These are phyloP conservation scores for Gari tellinella DNA, from an alignment of 2,888 invertebrate genomes.

Conservation along the genomic window DNA sequence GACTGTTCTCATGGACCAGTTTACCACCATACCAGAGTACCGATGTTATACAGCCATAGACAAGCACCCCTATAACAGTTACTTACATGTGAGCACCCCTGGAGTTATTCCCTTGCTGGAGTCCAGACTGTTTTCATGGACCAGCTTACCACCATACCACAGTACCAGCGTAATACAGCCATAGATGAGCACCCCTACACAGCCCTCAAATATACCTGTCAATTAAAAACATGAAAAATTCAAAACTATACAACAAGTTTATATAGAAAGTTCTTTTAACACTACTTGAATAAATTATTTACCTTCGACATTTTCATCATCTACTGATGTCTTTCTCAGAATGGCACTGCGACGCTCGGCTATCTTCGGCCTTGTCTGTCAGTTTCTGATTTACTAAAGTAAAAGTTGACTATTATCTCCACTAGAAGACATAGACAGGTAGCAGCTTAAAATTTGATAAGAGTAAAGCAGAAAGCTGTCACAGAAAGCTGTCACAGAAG, in stretches of 20 bases:
- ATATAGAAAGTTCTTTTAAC: too few relatives aligned
- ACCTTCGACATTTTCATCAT: not conserved
- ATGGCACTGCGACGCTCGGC: not conserved
- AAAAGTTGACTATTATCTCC: too few relatives aligned
- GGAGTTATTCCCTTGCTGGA: slow-evolving; percentile 72
- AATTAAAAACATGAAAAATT: too few relatives aligned
- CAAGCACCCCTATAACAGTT: slow-evolving; percentile 72
- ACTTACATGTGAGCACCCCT: slow-evolving; percentile 81
- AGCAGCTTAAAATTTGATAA: not conserved
- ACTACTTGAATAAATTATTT: too few relatives aligned
- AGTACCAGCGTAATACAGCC: slow-evolving; percentile 79
- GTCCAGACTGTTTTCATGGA: slow-evolving; percentile 72
- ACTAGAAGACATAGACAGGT: too few relatives aligned
- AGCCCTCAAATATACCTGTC: slow-evolving; percentile 80
- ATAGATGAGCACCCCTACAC: slow-evolving; percentile 76
- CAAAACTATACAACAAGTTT: too few relatives aligned
- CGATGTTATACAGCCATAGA: slow-evolving; percentile 77
- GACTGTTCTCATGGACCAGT: slow-evolving; percentile 76
- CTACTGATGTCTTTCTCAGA: not conserved
- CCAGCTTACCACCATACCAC: slow-evolving; percentile 84
- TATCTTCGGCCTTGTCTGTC: too few relatives aligned
- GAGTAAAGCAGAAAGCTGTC: not conserved
- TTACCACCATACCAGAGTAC: slow-evolving; percentile 84
- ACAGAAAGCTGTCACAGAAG: too few relatives aligned
- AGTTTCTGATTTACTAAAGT: not conserved